Base-by-base conservation (phyloP, 1,140 invertebrate genomes). In the Drosophila orena region DNA sequence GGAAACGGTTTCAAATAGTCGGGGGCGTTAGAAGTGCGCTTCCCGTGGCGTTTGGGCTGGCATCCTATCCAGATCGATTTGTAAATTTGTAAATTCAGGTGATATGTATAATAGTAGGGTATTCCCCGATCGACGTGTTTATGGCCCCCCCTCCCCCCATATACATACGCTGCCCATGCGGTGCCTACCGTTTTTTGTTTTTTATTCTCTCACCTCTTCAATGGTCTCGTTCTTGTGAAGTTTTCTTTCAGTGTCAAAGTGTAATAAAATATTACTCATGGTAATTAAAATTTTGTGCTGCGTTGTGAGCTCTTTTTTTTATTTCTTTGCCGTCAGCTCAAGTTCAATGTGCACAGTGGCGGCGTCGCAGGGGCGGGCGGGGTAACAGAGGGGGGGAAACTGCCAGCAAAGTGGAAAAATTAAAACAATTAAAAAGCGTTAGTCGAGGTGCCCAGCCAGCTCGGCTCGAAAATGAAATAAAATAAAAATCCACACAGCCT, bases 251-350 rank as follows among this genome's bases (percentile, higher is more conserved):
- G 84, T 89, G 84, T 89, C 84, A 89, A 90, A 89, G 84, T 89
- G 84, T 89, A 89, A 89, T 89, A 89, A 89, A 90, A 89, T 89
- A 89, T 89, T 89, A 80, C 84, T 89, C 85, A 88, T 88, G 80
- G 85, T 84, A 89, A 89, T 89, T 89, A 89, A 88, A 89, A 84
- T 90, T 77, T 84, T 80, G 81, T 75, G 81, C 81, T 77, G 80
- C 44, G 79, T 57, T 76, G 66, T 50, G 54, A n/a, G 40, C 60
- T 42, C 61, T 46, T 79, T 79, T 86, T 79, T 81, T 86, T 78
- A 64, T 79, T 79, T 88, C 62, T 74, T 79, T 34, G 65, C 59
- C 78, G 81, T 35, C 72, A 79, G 80, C 84, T 89, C 84, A 89
- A 89, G 84, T 89, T 89, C 84, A 89, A 89, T 89, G 84, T 89